A percentile compares a stretch with the other conserved stretches of the same genome.
phyloP scores from a whole-genome alignment of 1,140 invertebrate species.

The Palaemon carinicauda region DNA sequence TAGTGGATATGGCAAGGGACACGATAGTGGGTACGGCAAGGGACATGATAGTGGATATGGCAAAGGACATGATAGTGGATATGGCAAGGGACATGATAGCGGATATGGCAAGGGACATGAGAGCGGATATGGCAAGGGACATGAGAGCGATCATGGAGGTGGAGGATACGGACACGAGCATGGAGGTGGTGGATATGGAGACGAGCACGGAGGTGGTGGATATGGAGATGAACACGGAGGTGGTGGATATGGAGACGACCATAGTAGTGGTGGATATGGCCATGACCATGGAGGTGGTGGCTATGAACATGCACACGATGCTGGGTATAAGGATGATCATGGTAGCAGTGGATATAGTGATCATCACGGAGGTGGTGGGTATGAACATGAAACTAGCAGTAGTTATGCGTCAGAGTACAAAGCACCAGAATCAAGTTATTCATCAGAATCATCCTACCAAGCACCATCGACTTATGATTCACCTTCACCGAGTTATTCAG shows the following conservation, averaged over 20 bases:
- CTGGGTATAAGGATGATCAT: neutral
- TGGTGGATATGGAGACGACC: neutral
- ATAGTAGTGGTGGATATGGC: slow-evolving; percentile 5
- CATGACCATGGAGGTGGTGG: slow-evolving; percentile 19
- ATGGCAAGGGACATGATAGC: too few relatives aligned
- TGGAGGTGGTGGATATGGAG: neutral
- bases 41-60: too few relatives aligned
- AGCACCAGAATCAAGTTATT: neutral
- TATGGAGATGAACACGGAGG: slow-evolving; percentile 22
- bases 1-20: neutral
- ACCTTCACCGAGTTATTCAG: too few relatives aligned
- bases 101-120: too few relatives aligned
- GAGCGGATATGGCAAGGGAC: neutral
- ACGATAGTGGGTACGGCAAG: slow-evolving; percentile 7
- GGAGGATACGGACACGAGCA: neutral
- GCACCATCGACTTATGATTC: too few relatives aligned
- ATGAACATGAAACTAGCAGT: neutral
- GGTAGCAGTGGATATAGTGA: slow-evolving; percentile 15
- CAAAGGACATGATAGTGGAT: neutral
- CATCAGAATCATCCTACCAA: too few relatives aligned
- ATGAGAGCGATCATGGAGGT: neutral
- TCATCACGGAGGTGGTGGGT: neutral
- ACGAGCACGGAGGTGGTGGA: slow-evolving; percentile 2
- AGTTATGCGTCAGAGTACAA: neutral
- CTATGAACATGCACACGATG: slow-evolving; percentile 4